phyloP scores from a whole-genome alignment of 2,888 invertebrate genomes.

The Lepidocyrtoides sp. region DNA sequence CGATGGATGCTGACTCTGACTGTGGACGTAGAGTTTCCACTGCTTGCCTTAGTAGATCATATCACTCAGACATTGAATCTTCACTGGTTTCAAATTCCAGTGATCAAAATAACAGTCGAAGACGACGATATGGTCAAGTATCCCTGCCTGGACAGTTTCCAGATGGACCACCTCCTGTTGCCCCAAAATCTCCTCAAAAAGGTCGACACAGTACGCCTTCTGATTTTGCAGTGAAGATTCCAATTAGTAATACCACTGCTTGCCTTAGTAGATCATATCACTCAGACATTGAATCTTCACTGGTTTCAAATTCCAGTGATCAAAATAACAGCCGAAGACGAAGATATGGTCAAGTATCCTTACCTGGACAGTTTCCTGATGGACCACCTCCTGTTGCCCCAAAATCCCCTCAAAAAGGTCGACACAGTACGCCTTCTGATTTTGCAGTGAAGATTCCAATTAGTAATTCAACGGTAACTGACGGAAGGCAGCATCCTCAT shows the following conservation, averaged over 20 bases:
- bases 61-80: conserved; percentile 67
- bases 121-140: conserved; percentile 82
- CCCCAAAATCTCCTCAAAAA: not conserved
- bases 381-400: not conserved
- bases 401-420: not conserved
- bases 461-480: conserved; percentile 31
- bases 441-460: not conserved
- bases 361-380: conserved; percentile 33
- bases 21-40: conserved; percentile 79
- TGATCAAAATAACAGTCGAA: conserved; percentile 57
- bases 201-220: conserved; percentile 11
- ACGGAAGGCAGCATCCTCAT: conserved; percentile 11
- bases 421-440: conserved; percentile 17
- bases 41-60: conserved; percentile 35
- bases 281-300: conserved; percentile 66
- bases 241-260: conserved; percentile 61
- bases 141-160: conserved; percentile 63
- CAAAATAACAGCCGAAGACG: conserved; percentile 71
- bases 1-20: conserved; percentile 84
- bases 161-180: not conserved
- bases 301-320: conserved; percentile 44
- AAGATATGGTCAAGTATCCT: conserved; percentile 82
- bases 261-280: conserved; percentile 53
- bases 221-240: not conserved
- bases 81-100: conserved; percentile 50